Conservation (phyloP, 2,113 vertebrate genomes). For the Strix uralensis region DNA sequence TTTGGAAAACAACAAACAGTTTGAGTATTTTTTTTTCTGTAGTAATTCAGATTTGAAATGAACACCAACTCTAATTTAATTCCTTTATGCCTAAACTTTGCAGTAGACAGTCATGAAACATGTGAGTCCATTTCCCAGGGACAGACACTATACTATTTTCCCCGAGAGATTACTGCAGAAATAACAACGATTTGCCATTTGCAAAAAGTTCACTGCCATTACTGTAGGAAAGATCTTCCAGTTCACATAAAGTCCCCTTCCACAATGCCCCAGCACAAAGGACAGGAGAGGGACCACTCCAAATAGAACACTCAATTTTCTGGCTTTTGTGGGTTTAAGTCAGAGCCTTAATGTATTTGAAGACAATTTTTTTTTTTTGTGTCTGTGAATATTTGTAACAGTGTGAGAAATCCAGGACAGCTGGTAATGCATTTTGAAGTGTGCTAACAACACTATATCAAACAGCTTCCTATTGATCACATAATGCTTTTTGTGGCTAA, state of each 20-base stretch:
- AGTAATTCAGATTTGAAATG: neutral
- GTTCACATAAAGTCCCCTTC: neutral
- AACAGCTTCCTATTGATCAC: conserved; percentile 81
- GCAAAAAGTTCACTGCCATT: neutral
- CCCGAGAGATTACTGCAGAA: neutral
- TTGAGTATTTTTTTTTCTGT: neutral
- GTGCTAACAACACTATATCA: conserved; percentile 78
- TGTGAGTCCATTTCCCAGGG: neutral
- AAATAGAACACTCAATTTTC: conserved; percentile 42
- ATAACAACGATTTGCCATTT: neutral
- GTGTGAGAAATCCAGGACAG: conserved; percentile 79
- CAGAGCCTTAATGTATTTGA: conserved; percentile 74
- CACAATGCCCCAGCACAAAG: neutral
- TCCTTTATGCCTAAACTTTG: neutral
- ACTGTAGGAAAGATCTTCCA: neutral
- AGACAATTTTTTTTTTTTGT: conserved; percentile 56
- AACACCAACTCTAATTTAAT: neutral
- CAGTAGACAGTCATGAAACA: neutral
- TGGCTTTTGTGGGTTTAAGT: conserved; percentile 72
- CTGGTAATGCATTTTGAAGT: conserved; percentile 85
- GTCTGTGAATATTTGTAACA: conserved; percentile 82
- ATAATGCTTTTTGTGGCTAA: conserved; percentile 74
- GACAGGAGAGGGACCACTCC: neutral
- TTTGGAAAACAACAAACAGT: neutral
- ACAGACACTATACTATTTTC: neutral